Percentiles rank a stretch among this genome's conserved stretches.
phyloP scores from a whole-genome alignment of 2,113 vertebrate species.

The Craseonycteris thonglongyai region DNA sequence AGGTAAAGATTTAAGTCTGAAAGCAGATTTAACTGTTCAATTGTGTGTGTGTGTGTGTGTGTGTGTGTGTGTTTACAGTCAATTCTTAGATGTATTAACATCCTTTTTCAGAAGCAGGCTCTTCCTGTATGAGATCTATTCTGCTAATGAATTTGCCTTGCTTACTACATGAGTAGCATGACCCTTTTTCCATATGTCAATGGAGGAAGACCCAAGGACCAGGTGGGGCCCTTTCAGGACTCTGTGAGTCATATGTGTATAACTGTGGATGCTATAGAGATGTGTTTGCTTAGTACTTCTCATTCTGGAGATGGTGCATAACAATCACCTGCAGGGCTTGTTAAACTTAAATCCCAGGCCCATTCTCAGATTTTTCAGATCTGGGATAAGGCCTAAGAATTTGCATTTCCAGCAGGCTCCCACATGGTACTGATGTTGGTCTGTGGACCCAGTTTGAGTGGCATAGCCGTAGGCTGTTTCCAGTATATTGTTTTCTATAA shows the following conservation, averaged over 20 bases:
- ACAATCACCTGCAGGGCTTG: background rate
- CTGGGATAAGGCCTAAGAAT: background rate
- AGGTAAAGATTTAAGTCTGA: constrained; percentile 9
- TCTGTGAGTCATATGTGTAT: background rate
- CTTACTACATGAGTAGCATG: background rate
- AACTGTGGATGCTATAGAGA: background rate
- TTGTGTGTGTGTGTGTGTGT: no score
- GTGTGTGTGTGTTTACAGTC: background rate
- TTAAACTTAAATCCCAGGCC: background rate
- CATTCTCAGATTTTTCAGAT: background rate
- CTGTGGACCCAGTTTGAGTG: background rate
- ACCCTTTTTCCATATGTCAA: background rate
- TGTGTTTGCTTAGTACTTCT: background rate
- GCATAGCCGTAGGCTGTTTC: background rate
- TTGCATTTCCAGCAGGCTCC: background rate
- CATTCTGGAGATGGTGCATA: background rate
- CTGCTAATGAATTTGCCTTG: background rate
- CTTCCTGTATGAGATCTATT: background rate
- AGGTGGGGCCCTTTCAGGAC: background rate
- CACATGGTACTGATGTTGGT: background rate
- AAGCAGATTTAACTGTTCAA: background rate
- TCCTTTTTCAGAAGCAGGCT: background rate
- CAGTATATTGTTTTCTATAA: background rate
- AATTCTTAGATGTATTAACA: background rate
- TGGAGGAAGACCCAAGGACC: background rate